Conservation (phyloP, 1,140 invertebrate species). For the Piezodorus guildinii region DNA sequence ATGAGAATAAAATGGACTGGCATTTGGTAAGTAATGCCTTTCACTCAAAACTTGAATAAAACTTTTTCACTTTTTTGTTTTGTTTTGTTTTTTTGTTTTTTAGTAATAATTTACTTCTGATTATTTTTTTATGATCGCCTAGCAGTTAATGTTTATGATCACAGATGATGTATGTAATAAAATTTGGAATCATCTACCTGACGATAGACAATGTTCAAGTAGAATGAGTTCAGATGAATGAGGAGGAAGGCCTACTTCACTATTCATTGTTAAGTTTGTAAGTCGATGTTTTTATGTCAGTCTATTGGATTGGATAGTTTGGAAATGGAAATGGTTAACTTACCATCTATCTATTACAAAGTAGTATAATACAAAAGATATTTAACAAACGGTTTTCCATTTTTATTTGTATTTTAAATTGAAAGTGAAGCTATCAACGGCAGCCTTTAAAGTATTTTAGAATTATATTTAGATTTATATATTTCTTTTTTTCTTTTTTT, state of each 20-base stretch:
- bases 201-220: slow-evolving; percentile 1
- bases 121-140: not conserved
- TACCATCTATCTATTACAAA: no score
- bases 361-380: no score
- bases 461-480: no score
- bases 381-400: no score
- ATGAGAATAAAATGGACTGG: not conserved
- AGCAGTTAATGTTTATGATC: not conserved
- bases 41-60: no score
- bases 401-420: no score
- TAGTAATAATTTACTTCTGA: no score
- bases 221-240: slow-evolving; percentile 1
- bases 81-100: no score
- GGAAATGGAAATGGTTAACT: not conserved
- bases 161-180: slow-evolving; percentile 7
- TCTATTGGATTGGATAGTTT: not conserved
- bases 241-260: slow-evolving; percentile 6
- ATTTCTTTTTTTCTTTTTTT: no score
- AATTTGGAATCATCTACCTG: slow-evolving; percentile 7
- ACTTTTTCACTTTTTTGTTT: no score
- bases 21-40: slow-evolving; percentile 8
- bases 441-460: no score
- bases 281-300: slow-evolving; percentile 1
- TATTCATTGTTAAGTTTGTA: slow-evolving; percentile 3
- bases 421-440: no score